Percentiles rank a stretch among this genome's conserved stretches.
phyloP scores from a whole-genome alignment of 2,888 invertebrate genomes.

The Hanleya hanleyi region DNA sequence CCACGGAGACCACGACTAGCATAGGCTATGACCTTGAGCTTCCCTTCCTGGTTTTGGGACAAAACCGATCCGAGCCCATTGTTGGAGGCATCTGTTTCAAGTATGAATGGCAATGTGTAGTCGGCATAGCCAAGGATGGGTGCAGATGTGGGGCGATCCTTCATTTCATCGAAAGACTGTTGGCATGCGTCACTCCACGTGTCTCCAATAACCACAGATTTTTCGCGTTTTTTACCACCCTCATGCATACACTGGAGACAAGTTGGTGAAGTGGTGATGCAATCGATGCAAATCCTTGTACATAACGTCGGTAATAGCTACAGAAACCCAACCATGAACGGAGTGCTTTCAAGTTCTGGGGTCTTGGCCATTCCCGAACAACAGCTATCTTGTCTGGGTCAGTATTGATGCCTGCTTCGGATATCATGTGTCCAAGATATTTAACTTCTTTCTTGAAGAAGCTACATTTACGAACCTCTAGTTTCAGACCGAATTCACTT shows the following conservation, averaged over 20 bases:
- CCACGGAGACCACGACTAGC: conserved; percentile 13
- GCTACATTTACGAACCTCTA: conserved; percentile 4
- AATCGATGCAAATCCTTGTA: conserved; percentile 6
- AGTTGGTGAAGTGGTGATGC: background rate
- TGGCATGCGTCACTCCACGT: background rate
- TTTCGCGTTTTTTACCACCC: background rate
- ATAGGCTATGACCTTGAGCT: conserved; percentile 17
- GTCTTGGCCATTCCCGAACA: conserved; percentile 1
- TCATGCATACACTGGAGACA: background rate
- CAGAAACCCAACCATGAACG: conserved; percentile 5
- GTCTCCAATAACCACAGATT: background rate
- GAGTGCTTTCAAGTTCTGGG: background rate
- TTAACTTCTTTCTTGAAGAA: background rate
- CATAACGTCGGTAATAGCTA: conserved; percentile 5
- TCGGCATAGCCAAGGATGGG: conserved; percentile 8
- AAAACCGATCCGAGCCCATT: conserved; percentile 8
- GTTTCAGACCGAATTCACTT: conserved; percentile 11
- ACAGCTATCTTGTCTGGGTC: no score
- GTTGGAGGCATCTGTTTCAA: conserved; percentile 8
- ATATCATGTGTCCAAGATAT: no score
- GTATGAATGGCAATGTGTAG: background rate
- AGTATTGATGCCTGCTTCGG: no score
- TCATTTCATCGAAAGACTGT: conserved; percentile 4
- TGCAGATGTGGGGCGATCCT: background rate
- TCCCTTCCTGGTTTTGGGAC: conserved; percentile 3